Evolutionary conservation across 2,113 vertebrate genomes (phyloP).

Genomic region (Ondatra zibethicus): DNA sequence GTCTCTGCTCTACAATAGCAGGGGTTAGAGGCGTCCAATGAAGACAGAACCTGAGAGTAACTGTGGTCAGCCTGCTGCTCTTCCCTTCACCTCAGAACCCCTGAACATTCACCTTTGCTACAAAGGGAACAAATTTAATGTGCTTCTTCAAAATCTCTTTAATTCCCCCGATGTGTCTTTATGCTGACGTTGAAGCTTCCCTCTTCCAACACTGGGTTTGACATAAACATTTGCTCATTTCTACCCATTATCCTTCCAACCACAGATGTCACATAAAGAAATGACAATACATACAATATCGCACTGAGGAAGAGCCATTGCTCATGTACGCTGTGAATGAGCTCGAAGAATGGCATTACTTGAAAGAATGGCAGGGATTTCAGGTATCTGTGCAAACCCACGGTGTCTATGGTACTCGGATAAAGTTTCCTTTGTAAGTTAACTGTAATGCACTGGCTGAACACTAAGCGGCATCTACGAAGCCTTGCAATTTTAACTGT

Average conservation of each 20-base stretch:
- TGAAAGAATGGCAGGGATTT: not conserved
- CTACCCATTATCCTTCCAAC: not conserved
- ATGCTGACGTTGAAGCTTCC: not conserved
- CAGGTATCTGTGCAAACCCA: not conserved
- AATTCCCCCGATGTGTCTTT: not conserved
- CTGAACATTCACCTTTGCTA: not conserved
- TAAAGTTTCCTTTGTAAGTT: constrained; percentile 25
- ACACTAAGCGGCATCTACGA: not conserved
- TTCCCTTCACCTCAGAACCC: not conserved
- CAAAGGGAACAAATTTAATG: not conserved
- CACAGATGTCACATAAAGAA: not conserved
- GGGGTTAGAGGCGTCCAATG: not conserved
- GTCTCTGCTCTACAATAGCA: constrained; percentile 3
- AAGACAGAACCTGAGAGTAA: not conserved
- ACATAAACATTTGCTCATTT: not conserved
- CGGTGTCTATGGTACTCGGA: not conserved
- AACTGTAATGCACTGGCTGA: not conserved
- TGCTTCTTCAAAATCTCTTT: constrained; percentile 4
- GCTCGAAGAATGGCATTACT: not conserved
- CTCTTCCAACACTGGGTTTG: not conserved
- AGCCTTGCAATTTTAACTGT: not conserved
- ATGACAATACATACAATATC: not conserved
- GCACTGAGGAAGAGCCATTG: not conserved
- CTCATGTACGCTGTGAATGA: not conserved
- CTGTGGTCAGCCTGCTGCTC: not conserved